Evolutionary conservation across 2,888 invertebrate species (phyloP), one percentile per base, ranked within the genome.

Genomic region (Agriopis marginaria): DNA sequence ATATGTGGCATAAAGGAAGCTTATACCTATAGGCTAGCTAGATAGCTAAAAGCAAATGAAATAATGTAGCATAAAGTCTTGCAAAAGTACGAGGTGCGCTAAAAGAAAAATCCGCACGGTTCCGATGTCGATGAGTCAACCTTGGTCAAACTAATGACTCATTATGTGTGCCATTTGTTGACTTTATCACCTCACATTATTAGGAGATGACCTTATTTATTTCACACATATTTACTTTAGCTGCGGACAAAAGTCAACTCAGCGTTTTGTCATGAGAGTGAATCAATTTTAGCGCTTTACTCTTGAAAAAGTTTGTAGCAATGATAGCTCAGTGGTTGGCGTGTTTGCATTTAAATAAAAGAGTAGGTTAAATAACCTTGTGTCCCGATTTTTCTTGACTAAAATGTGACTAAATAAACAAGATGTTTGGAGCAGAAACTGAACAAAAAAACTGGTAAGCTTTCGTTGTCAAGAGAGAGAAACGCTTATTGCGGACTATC

Each of bases 81-180:
- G 5, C 8, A 10, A 42, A 42, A 42, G n/a, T 9, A 56, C 14
- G 42, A 39, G n/a, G 8, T 7, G 44, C 17, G 17, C 54, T 17
- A 56, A 40, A 55, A 44, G 42, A 45, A 47, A 58, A 47, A 58
- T 32, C 45, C n/a, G 11, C 45, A 12, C 58, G 23, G 11, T 50
- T 23, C 40, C 42, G 9, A n/a, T n/a, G 50, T 9, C 44, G 59
- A 59, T 70, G 63, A 63, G 49, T 51, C 55, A 56, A 68, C 54
- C 51, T 64, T 59, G 14, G 49, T 32, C 39, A 51, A 63, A 42
- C 59, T 66, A 66, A 66, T 66, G 70, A 60, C 54, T 63, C 70
- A 66, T 66, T 70, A 70, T 39, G 59, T 54, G 49, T 50, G 23
- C 53, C 60, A 68, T 68, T 68, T 68, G 55, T 68, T 53, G 55